Base-by-base conservation (phyloP, 2,113 vertebrate species). In the Sitta europaea region DNA sequence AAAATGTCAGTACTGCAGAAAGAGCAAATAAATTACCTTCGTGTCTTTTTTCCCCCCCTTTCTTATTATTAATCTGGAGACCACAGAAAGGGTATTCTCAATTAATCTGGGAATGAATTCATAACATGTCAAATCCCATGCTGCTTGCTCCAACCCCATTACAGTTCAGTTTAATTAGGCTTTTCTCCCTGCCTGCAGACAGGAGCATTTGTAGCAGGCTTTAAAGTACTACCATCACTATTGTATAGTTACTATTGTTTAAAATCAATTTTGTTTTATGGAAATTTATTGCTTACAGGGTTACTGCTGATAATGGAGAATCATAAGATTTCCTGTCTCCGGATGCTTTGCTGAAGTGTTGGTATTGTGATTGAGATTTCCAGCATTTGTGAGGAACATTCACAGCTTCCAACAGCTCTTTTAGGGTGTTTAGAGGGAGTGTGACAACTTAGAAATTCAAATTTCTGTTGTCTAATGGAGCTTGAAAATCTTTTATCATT, bases 1-100 rank as follows among this genome's bases (percentile, higher is more conserved):
- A 97, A 96, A 97, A 96, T 94, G 85, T 90, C 90, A 95, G 65
- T 62, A 35, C 51, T 65, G 81, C 42, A 88, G 83, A 94, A 96
- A 84, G 65, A 93, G 47, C 76, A 95, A 97, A 96, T 95, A 95
- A 93, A 96, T 97, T 95, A 89, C 71, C 78, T 94, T 87, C 55
- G 68, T 90, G 88, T 86, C 58, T 91, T 74, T 47, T 10, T 2
- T 0, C 19, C 22, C 14, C 12, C 35, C 31, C 25, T 66, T 95
- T n/a, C 68, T 88, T 94, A 92, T 95, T 96, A 91, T 79, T 86
- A 94, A 96, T 93, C 71, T 50, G 38, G 68, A 93, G 55, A 79
- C 45, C 22, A 80, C 51, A 61, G 45, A 92, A 76, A 65, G 9
- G 50, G 13, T 75, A 75, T 90, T 87, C 82, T 88, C 72, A 96